Evolutionary conservation across 2,888 invertebrate species (phyloP), one percentile per base, ranked within the genome.

Genomic region (Iphiclides podalirius): DNA sequence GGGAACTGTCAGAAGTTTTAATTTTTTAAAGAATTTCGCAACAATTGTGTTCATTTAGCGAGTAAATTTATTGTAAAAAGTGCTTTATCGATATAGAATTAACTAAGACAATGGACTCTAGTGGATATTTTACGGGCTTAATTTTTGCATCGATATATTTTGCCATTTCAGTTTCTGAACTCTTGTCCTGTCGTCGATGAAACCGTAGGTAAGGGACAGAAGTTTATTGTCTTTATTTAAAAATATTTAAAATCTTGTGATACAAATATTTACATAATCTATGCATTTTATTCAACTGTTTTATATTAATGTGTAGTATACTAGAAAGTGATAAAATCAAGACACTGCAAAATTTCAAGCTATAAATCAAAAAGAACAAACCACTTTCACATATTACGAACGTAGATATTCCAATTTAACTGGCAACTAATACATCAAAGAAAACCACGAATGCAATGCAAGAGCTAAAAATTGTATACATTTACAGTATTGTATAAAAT

Each of bases 301-400:
- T n/a, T n/a, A n/a, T n/a, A n/a, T n/a, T n/a, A n/a, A n/a, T n/a
- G n/a, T n/a, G n/a, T n/a, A n/a, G n/a, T n/a, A n/a, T n/a, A n/a
- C n/a, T n/a, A n/a, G n/a, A n/a, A 20, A 20, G 20, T 20, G 6
- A 4, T 55, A 47, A 31, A 50, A 59, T 64, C 61, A 62, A 59
- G 54, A 28, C 54, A 59, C 52, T 38, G 41, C 49, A 52, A 58
- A 59, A 53, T 57, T 64, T 63, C 63, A 58, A 38, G 57, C 54
- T 64, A 55, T 48, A 57, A 58, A 46, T 52, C 60, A 61, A 64
- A 64, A 61, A 58, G 57, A 54, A 52, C 47, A 39, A 48, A 36
- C 14, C 28, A 17, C 20, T 15, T 47, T 16, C 13, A 16, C 17
- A 41, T 15, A 36, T 47, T 35, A 28, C 7, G 28, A 20, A n/a